Conservation (phyloP, 1,140 invertebrate genomes). For the Reticulitermes speratus region DNA sequence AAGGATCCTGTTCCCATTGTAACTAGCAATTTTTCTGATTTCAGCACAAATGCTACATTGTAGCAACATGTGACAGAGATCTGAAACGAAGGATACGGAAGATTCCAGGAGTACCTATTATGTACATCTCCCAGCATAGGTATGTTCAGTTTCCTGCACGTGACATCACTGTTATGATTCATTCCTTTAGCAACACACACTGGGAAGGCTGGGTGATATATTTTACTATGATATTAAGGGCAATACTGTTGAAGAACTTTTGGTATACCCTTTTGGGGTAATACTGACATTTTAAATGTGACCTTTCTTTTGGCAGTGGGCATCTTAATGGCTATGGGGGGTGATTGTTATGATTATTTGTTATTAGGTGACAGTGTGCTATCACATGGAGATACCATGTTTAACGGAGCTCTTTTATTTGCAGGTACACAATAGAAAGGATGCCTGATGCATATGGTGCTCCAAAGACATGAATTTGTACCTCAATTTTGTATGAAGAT, state of each 20-base stretch:
- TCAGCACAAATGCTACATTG: slow-evolving; percentile 98
- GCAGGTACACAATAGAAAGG: slow-evolving; percentile 88
- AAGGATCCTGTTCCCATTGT: background rate
- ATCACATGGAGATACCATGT: background rate
- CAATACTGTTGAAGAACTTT: background rate
- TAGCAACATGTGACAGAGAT: slow-evolving; percentile 98
- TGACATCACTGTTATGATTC: too few species aligned
- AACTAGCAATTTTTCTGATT: slow-evolving; percentile 41
- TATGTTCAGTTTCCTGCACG: slow-evolving; percentile 39
- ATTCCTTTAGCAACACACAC: background rate
- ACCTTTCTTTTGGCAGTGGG: background rate
- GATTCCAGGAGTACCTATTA: slow-evolving; percentile 98
- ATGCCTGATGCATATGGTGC: slow-evolving; percentile 98
- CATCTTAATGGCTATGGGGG: background rate
- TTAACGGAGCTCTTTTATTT: slow-evolving; percentile 35
- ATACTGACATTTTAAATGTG: background rate
- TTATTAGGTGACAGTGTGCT: background rate
- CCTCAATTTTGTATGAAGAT: background rate
- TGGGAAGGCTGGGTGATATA: background rate
- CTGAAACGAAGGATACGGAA: slow-evolving; percentile 94
- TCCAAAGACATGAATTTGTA: slow-evolving; percentile 57
- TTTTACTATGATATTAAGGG: background rate
- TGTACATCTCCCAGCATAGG: slow-evolving; percentile 92
- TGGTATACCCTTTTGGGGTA: background rate
- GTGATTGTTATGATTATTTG: background rate